A percentile compares a stretch with the other conserved stretches of the same genome.
These are phyloP conservation scores for Catharus bicknelli DNA, from an alignment of 2,113 vertebrate genomes.

Conservation along the genomic window DNA sequence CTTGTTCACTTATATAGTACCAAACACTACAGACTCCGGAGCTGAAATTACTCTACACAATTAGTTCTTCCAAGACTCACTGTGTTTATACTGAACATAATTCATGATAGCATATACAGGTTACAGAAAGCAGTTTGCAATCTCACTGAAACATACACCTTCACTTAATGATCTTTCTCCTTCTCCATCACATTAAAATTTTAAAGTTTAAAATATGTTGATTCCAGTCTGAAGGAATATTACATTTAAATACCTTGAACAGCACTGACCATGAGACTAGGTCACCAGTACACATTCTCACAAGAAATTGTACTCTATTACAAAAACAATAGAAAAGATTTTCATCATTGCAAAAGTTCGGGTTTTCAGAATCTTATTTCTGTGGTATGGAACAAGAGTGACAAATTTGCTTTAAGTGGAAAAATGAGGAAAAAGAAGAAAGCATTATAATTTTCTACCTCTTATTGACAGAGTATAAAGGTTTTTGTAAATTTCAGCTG, in stretches of 20 bases:
- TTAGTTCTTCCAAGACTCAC: not conserved
- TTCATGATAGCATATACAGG: not conserved
- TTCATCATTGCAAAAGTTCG: not conserved
- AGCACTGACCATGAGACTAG: not conserved
- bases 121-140: not conserved
- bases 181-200: not conserved
- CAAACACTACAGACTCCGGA: not conserved
- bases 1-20: not conserved
- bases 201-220: not conserved
- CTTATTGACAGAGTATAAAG: not conserved
- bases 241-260: not conserved
- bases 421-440: not conserved
- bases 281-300: not conserved
- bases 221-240: not conserved
- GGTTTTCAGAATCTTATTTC: not conserved
- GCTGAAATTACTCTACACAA: not conserved
- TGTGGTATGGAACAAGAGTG: not conserved
- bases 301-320: not conserved
- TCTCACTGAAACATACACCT: not conserved
- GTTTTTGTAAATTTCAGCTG: not conserved
- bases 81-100: not conserved
- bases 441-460: not conserved
- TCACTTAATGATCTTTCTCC: not conserved
- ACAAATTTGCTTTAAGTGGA: not conserved
- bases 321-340: not conserved